phyloP scores from a whole-genome alignment of 2,888 invertebrate species.

The Teleogryllus oceanicus region DNA sequence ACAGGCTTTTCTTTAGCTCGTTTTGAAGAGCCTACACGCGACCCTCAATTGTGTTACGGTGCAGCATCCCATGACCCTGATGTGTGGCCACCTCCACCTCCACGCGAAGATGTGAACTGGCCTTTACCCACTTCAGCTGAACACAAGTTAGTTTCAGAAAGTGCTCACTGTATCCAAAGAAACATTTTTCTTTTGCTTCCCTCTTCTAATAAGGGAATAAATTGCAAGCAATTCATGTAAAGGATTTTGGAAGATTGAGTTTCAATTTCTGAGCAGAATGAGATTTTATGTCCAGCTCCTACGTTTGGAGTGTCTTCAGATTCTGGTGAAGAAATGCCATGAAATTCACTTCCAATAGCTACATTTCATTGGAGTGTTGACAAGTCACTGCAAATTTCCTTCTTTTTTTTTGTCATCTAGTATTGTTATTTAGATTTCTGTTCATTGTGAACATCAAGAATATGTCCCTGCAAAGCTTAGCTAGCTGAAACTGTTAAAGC shows the following conservation, averaged over 20 bases:
- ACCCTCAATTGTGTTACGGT: constrained; percentile 75
- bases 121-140: constrained; percentile 76
- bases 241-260: neutral
- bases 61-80: constrained; percentile 58
- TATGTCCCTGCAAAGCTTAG: too few species aligned
- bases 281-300: neutral
- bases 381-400: too few species aligned
- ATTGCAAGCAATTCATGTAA: neutral
- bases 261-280: neutral
- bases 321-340: too few species aligned
- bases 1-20: neutral
- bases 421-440: too few species aligned
- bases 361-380: too few species aligned
- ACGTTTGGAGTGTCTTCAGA: too few species aligned
- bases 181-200: constrained; percentile 38
- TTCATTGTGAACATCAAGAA: too few species aligned
- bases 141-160: constrained; percentile 55
- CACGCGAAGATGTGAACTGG: constrained; percentile 82
- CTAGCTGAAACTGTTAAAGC: too few species aligned
- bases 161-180: constrained; percentile 33
- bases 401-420: too few species aligned
- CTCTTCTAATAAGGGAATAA: neutral
- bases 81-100: constrained; percentile 51
- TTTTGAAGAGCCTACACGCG: constrained; percentile 63
- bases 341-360: too few species aligned